phyloP scores from a whole-genome alignment of 2,797 vertebrate species.

The Mustela erminea region DNA sequence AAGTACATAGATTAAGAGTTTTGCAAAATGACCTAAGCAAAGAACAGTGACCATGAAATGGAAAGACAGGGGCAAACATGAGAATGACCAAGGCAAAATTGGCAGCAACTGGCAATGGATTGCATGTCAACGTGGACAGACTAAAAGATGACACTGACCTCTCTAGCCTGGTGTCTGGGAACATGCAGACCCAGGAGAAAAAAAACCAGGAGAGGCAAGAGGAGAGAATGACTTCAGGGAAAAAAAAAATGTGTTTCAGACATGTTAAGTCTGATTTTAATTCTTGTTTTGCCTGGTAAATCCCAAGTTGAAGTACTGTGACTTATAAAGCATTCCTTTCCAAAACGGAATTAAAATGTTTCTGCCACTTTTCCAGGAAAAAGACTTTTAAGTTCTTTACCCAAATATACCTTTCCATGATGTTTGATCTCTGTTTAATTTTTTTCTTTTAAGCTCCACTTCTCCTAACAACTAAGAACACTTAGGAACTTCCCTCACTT shows the following conservation, averaged over 20 bases:
- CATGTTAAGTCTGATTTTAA: slow-evolving; percentile 69
- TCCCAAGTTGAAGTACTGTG: slow-evolving; percentile 63
- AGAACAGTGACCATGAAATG: not conserved
- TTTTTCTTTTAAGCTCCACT: slow-evolving; percentile 73
- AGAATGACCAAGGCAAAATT: not conserved
- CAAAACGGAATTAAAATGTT: slow-evolving; percentile 72
- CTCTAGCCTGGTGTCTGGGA: not conserved
- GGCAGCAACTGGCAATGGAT: not conserved
- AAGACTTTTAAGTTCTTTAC: slow-evolving; percentile 56
- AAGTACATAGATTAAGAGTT: not conserved
- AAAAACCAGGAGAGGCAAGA: not conserved
- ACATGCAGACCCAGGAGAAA: not conserved
- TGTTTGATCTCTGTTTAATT: slow-evolving; percentile 70
- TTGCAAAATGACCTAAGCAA: not conserved
- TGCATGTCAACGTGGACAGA: not conserved
- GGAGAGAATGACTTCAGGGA: not conserved
- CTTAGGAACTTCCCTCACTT: slow-evolving; percentile 20
- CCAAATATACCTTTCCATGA: slow-evolving; percentile 58
- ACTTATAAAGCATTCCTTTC: slow-evolving; percentile 74
- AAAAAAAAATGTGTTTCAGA: slow-evolving; percentile 57
- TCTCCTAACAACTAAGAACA: slow-evolving; percentile 42
- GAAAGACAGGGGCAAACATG: not conserved
- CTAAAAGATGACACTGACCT: not conserved
- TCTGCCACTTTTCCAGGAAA: slow-evolving; percentile 63
- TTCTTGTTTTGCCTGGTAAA: slow-evolving; percentile 72